Evolutionary conservation across 2,113 vertebrate species (phyloP).

Genomic region (Hyaena hyaena): DNA sequence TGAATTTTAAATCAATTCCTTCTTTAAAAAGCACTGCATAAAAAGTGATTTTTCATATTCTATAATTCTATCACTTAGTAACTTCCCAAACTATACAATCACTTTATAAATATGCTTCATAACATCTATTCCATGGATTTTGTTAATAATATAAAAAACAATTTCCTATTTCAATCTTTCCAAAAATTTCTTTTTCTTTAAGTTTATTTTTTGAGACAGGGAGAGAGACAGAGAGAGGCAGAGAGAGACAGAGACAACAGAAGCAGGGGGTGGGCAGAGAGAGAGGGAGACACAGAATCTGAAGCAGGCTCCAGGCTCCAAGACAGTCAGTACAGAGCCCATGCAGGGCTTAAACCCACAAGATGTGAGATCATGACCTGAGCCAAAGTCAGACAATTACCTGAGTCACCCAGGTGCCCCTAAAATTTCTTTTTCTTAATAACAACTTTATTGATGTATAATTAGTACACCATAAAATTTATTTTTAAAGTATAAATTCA

Average conservation of each 20-base stretch:
- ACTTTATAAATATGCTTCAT: constrained; percentile 92
- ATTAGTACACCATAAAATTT: background rate
- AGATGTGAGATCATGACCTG: background rate
- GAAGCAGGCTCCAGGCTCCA: background rate
- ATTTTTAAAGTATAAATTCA: background rate
- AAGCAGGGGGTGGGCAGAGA: background rate
- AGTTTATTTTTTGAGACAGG: background rate
- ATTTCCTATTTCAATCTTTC: constrained; percentile 92
- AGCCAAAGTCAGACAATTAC: background rate
- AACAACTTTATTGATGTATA: background rate
- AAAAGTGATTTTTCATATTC: constrained; percentile 90
- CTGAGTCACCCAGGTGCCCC: background rate
- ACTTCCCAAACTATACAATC: constrained; percentile 91
- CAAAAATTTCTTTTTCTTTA: constrained; percentile 86
- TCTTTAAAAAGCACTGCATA: constrained; percentile 87
- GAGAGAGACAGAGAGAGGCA: background rate
- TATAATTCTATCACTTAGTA: constrained; percentile 92
- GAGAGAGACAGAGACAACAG: background rate
- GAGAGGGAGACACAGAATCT: background rate
- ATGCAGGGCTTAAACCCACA: background rate
- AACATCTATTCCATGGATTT: constrained; percentile 89
- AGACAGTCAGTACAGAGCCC: too few relatives aligned
- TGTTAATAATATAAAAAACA: constrained; percentile 90
- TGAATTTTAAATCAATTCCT: constrained; percentile 90
- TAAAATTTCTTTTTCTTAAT: constrained; percentile 82